Percentiles rank a stretch among this genome's conserved stretches.
Evolutionary conservation across 2,888 invertebrate genomes (phyloP).

Genomic region (Gymnoscelis rufifasciata): DNA sequence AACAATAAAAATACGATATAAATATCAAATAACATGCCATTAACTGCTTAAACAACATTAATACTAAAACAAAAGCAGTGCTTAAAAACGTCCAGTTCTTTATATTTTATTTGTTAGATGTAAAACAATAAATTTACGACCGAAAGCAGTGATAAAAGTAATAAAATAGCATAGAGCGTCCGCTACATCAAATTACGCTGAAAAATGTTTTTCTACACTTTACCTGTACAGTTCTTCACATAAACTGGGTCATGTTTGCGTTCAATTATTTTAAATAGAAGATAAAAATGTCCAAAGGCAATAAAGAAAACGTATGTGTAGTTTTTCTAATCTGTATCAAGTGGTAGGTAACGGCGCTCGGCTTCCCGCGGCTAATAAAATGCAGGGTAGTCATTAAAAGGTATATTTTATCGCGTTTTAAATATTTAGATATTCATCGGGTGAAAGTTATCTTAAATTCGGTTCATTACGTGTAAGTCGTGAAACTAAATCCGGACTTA

Average conservation of each 20-base stretch:
- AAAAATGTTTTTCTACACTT: slow-evolving; percentile 47
- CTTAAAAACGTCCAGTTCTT: slow-evolving; percentile 10
- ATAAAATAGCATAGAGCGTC: slow-evolving; percentile 47
- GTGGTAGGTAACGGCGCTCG: slow-evolving; percentile 40
- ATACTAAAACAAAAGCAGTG: slow-evolving; percentile 19
- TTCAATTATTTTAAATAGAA: slow-evolving; percentile 70
- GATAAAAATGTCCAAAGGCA: slow-evolving; percentile 56
- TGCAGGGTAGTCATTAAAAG: slow-evolving; percentile 68
- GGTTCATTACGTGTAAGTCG: slow-evolving; percentile 57
- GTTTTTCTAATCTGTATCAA: slow-evolving; percentile 66
- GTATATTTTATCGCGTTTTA: slow-evolving; percentile 75
- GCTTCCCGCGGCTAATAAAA: slow-evolving; percentile 63
- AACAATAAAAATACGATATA: slow-evolving; percentile 22
- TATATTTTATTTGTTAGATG: slow-evolving; percentile 15
- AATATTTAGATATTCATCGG: slow-evolving; percentile 75
- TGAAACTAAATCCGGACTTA: slow-evolving; percentile 66
- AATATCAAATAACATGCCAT: slow-evolving; percentile 22
- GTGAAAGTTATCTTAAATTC: slow-evolving; percentile 70
- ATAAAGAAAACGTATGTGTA: slow-evolving; percentile 63
- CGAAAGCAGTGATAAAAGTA: slow-evolving; percentile 45
- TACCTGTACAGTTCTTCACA: slow-evolving; percentile 35
- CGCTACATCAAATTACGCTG: slow-evolving; percentile 55
- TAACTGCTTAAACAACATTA: slow-evolving; percentile 17
- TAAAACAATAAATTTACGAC: slow-evolving; percentile 42
- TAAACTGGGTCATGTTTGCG: slow-evolving; percentile 65